These are phyloP conservation scores for Reticulitermes speratus DNA, from an alignment of 1,140 invertebrate genomes.

Conservation along the genomic window DNA sequence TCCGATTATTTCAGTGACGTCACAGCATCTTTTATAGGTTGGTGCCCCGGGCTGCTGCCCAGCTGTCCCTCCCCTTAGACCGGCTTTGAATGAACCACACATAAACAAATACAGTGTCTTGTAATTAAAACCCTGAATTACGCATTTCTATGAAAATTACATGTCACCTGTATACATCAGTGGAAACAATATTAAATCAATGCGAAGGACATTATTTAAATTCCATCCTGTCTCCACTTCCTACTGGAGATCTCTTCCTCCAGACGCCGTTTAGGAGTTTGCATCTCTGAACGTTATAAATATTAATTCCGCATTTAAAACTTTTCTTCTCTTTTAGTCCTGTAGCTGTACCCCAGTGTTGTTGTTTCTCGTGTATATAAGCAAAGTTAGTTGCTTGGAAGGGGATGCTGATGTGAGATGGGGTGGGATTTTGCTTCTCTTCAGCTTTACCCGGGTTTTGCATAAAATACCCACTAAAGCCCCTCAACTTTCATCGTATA, in stretches of 20 bases:
- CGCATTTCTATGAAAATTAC: too few species aligned
- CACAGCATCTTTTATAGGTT: too few species aligned
- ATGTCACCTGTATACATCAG: too few species aligned
- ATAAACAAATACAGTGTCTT: too few species aligned
- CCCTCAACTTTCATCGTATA: slow-evolving; percentile 1
- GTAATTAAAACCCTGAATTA: too few species aligned
- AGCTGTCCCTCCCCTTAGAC: too few species aligned
- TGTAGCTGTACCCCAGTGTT: background rate
- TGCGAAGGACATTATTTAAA: background rate
- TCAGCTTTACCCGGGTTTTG: slow-evolving; percentile 22
- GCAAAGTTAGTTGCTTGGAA: background rate
- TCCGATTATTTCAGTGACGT: too few species aligned
- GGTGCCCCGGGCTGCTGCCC: too few species aligned
- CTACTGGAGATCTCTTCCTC: background rate
- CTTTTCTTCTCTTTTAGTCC: slow-evolving; percentile 22
- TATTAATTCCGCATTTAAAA: slow-evolving; percentile 29
- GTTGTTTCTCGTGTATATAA: background rate
- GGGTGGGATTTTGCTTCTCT: background rate
- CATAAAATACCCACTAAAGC: slow-evolving; percentile 29
- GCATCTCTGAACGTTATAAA: slow-evolving; percentile 24
- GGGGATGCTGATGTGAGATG: background rate
- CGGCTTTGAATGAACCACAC: too few species aligned
- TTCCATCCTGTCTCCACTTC: background rate
- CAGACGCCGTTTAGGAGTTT: background rate
- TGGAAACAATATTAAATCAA: too few species aligned